Conservation (phyloP, 2,113 vertebrate genomes). For the Brachyhypopomus gauderio region DNA sequence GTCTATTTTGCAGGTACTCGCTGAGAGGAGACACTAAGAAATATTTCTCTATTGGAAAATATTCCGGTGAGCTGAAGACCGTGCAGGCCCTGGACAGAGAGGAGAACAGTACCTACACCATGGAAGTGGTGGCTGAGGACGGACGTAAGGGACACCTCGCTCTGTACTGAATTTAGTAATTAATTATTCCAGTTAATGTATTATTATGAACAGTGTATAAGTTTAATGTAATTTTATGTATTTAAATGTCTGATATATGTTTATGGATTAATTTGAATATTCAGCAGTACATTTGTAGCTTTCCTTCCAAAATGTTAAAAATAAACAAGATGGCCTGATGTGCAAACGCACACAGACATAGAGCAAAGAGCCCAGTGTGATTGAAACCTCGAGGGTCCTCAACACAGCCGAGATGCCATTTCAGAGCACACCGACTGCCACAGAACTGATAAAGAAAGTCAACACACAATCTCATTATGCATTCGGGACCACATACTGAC, state of each 20-base stretch:
- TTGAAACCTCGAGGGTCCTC: conserved; percentile 11
- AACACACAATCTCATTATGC: conserved; percentile 18
- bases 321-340: conserved; percentile 4
- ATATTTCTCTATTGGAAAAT: conserved; percentile 79
- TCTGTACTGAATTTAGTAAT: too few species aligned
- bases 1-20: conserved; percentile 72
- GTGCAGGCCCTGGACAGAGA: conserved; percentile 75
- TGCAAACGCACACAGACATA: not conserved
- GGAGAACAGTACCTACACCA: conserved; percentile 78
- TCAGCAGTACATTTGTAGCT: too few species aligned
- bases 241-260: not conserved
- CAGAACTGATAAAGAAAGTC: conserved; percentile 19
- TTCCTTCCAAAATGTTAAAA: too few species aligned
- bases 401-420: conserved; percentile 43
- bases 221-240: not conserved
- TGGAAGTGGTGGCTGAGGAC: conserved; percentile 78
- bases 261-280: too few species aligned
- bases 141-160: conserved; percentile 69
- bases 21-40: conserved; percentile 78
- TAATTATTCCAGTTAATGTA: too few species aligned
- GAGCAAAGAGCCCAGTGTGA: conserved; percentile 1
- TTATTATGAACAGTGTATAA: too few species aligned
- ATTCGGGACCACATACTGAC: conserved; percentile 44
- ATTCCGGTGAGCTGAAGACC: conserved; percentile 77
- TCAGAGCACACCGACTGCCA: conserved; percentile 25